These are phyloP conservation scores for Anthophora plumipes DNA, from an alignment of 2,888 invertebrate species.

Conservation along the genomic window DNA sequence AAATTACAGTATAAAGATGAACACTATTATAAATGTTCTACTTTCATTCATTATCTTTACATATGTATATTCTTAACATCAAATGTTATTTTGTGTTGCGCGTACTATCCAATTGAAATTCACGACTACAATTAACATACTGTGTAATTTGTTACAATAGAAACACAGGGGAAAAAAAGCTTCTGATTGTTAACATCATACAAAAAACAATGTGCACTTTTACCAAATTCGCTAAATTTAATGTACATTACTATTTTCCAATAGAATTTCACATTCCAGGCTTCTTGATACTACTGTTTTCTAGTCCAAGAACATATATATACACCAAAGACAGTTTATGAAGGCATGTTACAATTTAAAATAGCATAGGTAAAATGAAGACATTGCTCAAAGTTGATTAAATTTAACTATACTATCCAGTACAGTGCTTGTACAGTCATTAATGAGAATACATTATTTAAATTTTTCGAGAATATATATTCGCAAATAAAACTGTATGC, in stretches of 20 bases:
- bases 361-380: constrained; percentile 49
- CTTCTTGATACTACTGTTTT: constrained; percentile 31
- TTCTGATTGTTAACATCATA: not conserved
- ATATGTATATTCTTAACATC: constrained; percentile 28
- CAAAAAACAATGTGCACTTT: constrained; percentile 49
- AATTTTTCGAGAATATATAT: constrained; percentile 11
- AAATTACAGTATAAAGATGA: constrained; percentile 8
- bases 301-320: constrained; percentile 50
- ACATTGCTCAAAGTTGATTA: constrained; percentile 56
- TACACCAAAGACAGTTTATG: constrained; percentile 54
- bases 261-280: constrained; percentile 47
- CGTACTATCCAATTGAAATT: constrained; percentile 16
- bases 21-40: constrained; percentile 23
- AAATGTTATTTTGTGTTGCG: constrained; percentile 16
- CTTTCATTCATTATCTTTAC: constrained; percentile 7
- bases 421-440: constrained; percentile 38
- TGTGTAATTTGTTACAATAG: constrained; percentile 5
- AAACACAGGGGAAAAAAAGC: constrained; percentile 13
- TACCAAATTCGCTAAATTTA: constrained; percentile 51
- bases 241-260: constrained; percentile 10
- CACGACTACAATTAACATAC: constrained; percentile 17
- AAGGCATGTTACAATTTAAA: constrained; percentile 54
- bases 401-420: constrained; percentile 34
- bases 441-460: constrained; percentile 20
- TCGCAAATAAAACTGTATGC: constrained; percentile 1